Evolutionary conservation across 1,140 invertebrate species (phyloP), one percentile per base, ranked within the genome.

Genomic region (Lineus longissimus): DNA sequence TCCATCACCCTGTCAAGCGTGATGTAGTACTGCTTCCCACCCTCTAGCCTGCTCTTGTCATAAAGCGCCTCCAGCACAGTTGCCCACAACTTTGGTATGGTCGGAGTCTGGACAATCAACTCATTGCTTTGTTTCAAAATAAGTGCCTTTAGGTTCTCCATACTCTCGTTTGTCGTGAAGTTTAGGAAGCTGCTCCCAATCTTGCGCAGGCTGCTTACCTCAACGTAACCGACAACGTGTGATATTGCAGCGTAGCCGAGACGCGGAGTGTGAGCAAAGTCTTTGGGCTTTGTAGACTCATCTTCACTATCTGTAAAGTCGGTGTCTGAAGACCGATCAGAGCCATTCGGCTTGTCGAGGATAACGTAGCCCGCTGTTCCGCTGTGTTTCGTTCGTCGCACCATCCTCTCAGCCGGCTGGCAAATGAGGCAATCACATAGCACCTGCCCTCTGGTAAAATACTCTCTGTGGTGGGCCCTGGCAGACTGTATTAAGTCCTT

Each of bases 401-500:
- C 25, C 19, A 51, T 19, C 19, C 6, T 19, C 25, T 51, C 25
- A 7, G 47, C 19, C n/a, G 47, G 47, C 25, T 51, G 6, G 47
- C 47, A 51, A 51, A 51, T 4, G 19, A 51, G 25, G n/a, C 47
- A 51, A 23, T 51, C 47, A 9, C 19, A 51, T 7, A 51, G 47
- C 6, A 19, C n/a, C n/a, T 19, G 19, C 19, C 25, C 25, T 51
- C 47, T 19, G n/a, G 47, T n/a, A 40, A 65, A 65, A 54, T 56
- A 62, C 1, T 19, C 9, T 13, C 30, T 41, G 40, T 65, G 64
- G 23, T 62, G 47, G n/a, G 17, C 17, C 9, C 64, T 41, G 7
- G 59, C 59, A 1, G n/a, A 25, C 15, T 51, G 51, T 17, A 65
- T 33, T 22, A 65, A 29, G n/a, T 45, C 22, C 1, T 59, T 15